Percentiles rank a stretch among this genome's conserved stretches.
phyloP scores from a whole-genome alignment of 1,140 invertebrate genomes.

The Trachelipus rathkii region DNA sequence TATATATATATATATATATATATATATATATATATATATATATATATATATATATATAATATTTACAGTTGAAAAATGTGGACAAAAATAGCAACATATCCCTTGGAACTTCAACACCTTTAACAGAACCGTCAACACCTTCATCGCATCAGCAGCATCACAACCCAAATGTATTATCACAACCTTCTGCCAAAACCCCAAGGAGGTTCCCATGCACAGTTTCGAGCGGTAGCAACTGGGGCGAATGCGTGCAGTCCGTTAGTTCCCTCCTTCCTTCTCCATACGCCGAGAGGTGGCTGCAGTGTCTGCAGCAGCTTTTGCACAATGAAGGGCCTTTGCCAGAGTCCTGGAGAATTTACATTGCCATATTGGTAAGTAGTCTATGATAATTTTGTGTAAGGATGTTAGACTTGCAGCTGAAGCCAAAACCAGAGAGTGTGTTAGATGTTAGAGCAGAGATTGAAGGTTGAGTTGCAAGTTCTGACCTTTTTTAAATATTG shows the following conservation, averaged over 20 bases:
- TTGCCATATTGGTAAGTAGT: background rate
- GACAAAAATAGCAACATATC: background rate
- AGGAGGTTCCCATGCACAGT: background rate
- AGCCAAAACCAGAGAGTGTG: too few species aligned
- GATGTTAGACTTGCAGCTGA: too few species aligned
- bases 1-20: background rate
- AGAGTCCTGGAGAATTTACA: background rate
- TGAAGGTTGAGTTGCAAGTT: too few species aligned
- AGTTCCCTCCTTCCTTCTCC: background rate
- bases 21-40: background rate
- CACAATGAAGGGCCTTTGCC: slow-evolving; percentile 3
- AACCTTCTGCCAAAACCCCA: background rate
- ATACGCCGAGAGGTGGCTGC: background rate
- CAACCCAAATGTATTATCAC: background rate
- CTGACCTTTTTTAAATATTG: too few species aligned
- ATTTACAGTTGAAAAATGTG: background rate
- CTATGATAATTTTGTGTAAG: background rate
- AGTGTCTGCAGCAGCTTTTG: background rate
- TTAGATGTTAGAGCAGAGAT: too few species aligned
- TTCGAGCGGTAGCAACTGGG: background rate
- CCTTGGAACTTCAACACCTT: too few species aligned
- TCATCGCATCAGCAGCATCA: background rate
- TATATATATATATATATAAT: background rate
- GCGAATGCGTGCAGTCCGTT: background rate
- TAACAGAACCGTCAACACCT: background rate